phyloP scores from a whole-genome alignment of 2,888 invertebrate species.

The Acanthosepion esculentum region DNA sequence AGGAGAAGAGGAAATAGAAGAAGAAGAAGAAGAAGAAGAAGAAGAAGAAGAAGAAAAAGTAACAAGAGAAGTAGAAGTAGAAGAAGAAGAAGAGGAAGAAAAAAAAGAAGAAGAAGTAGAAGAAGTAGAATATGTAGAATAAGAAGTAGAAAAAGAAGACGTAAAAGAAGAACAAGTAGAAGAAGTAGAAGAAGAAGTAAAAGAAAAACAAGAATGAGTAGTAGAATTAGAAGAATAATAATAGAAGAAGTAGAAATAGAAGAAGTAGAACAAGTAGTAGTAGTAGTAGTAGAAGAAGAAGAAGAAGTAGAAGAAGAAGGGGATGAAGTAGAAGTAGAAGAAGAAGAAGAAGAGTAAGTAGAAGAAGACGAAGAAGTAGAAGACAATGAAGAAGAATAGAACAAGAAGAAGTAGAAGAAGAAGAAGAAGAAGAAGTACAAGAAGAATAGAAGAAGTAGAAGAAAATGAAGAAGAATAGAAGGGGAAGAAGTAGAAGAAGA shows the following conservation, averaged over 20 bases:
- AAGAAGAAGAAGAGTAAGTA: not conserved
- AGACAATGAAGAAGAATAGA: too few relatives aligned
- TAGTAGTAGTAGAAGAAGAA: not conserved
- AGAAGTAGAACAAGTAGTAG: not conserved
- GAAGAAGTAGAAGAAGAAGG: not conserved
- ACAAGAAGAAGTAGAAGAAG: too few relatives aligned
- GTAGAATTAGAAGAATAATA: too few relatives aligned
- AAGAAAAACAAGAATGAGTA: too few relatives aligned
- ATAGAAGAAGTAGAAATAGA: too few relatives aligned
- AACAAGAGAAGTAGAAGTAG: too few relatives aligned
- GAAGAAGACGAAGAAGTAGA: not conserved
- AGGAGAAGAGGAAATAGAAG: too few relatives aligned
- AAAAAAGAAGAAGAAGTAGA: not conserved
- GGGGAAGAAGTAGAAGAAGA: too few relatives aligned
- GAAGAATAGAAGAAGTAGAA: not conserved
- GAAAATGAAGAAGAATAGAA: not conserved
- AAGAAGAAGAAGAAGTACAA: not conserved
- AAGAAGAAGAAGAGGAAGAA: not conserved
- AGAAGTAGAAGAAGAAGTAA: not conserved
- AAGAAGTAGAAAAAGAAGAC: too few relatives aligned
- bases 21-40: not conserved
- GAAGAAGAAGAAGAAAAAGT: not conserved
- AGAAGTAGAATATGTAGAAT: too few relatives aligned
- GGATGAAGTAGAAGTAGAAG: accelerated
- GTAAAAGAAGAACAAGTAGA: not conserved